phyloP scores from a whole-genome alignment of 2,113 vertebrate genomes.

The Myrmecobius fasciatus region DNA sequence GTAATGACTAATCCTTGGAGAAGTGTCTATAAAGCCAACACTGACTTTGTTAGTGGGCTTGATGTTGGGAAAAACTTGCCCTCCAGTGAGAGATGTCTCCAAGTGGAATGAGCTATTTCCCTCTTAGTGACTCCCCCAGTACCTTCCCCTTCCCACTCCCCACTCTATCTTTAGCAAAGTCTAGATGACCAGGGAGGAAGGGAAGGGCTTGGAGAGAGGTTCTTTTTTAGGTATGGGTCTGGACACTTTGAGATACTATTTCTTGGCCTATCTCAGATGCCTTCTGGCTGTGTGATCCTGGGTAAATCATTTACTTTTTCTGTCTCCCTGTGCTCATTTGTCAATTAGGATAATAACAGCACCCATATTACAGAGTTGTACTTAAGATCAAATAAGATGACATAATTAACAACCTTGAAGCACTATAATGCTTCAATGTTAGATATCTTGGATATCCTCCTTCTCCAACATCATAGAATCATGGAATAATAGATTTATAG shows the following conservation, averaged over 20 bases:
- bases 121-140: neutral
- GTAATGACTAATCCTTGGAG: neutral
- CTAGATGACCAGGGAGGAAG: neutral
- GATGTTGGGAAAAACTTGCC: neutral
- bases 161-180: neutral
- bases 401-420: neutral
- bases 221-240: neutral
- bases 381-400: neutral
- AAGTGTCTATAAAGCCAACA: neutral
- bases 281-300: neutral
- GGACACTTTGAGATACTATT: neutral
- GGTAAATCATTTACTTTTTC: neutral
- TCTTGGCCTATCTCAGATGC: neutral
- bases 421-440: neutral
- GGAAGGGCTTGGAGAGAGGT: accelerated
- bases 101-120: neutral
- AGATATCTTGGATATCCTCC: neutral
- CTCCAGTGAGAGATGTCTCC: neutral
- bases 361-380: neutral
- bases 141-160: neutral
- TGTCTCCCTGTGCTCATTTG: neutral
- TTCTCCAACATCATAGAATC: neutral
- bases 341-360: neutral
- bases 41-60: neutral
- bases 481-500: neutral